Evolutionary conservation across 2,888 invertebrate species (phyloP).

Genomic region (Melipona beecheii): DNA sequence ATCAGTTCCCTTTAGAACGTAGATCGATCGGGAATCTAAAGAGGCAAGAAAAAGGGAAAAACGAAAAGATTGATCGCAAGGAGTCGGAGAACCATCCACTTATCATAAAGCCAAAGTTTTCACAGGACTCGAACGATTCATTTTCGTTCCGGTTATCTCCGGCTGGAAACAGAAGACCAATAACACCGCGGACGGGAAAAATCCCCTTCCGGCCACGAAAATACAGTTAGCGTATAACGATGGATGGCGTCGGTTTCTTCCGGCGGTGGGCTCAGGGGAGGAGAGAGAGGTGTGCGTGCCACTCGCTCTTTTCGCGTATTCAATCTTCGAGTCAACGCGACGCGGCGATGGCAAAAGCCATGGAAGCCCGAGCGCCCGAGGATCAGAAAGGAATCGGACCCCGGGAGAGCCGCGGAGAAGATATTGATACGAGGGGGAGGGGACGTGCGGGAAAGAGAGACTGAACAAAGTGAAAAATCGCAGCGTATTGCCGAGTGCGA

Average conservation of each 20-base stretch:
- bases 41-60: too few species aligned
- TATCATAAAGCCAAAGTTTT: too few species aligned
- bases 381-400: slow-evolving; percentile 46
- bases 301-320: slow-evolving; percentile 28
- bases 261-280: too few species aligned
- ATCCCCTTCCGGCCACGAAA: too few species aligned
- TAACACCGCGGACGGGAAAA: too few species aligned
- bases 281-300: background rate
- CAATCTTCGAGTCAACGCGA: slow-evolving; percentile 42
- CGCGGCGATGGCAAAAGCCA: slow-evolving; percentile 26
- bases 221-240: background rate
- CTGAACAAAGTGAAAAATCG: slow-evolving; percentile 53
- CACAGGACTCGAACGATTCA: too few species aligned
- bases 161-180: too few species aligned
- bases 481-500: slow-evolving; percentile 48
- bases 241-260: background rate
- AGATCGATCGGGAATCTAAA: too few species aligned
- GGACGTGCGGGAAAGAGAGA: background rate
- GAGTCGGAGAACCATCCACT: too few species aligned
- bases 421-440: slow-evolving; percentile 45
- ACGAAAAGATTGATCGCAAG: too few species aligned
- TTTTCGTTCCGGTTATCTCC: too few species aligned
- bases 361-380: background rate
- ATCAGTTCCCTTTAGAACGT: too few species aligned
- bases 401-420: slow-evolving; percentile 21